These are phyloP conservation scores for Pachymerium ferrugineum DNA, from an alignment of 2,888 invertebrate genomes.

Conservation along the genomic window DNA sequence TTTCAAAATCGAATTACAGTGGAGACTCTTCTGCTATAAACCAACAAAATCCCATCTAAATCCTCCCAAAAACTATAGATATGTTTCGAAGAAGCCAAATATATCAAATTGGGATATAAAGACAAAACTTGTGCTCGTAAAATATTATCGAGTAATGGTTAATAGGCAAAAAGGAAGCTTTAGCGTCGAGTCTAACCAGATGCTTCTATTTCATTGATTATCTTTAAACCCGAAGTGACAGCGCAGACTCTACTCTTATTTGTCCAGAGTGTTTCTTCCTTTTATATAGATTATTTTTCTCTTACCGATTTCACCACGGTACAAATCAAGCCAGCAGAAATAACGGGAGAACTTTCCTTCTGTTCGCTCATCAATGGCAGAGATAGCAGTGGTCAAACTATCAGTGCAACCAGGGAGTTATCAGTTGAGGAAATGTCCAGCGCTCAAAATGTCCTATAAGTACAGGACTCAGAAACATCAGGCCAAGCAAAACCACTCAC, in stretches of 20 bases:
- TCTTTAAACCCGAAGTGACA: conserved; percentile 8
- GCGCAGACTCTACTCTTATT: neutral
- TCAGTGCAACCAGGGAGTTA: conserved; percentile 13
- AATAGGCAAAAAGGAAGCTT: no score
- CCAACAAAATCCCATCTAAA: neutral
- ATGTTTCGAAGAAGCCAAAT: no score
- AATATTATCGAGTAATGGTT: no score
- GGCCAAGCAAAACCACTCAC: conserved; percentile 2
- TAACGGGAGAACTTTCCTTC: conserved; percentile 9
- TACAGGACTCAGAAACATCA: conserved; percentile 13
- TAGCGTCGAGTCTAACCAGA: neutral
- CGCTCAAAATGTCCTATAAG: conserved; percentile 13
- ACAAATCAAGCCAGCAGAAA: conserved; percentile 8
- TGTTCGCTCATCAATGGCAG: neutral
- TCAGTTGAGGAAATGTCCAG: conserved; percentile 13
- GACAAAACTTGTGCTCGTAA: no score
- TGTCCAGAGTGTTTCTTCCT: neutral
- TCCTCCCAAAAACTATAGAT: neutral
- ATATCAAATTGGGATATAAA: no score
- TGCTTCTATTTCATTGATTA: neutral
- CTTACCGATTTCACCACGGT: neutral
- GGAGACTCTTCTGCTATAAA: neutral
- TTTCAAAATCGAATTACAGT: neutral
- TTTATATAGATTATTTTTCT: neutral
- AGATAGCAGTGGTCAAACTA: conserved; percentile 13